Conservation (phyloP, 2,888 invertebrate species). For the Orgyia antiqua region DNA sequence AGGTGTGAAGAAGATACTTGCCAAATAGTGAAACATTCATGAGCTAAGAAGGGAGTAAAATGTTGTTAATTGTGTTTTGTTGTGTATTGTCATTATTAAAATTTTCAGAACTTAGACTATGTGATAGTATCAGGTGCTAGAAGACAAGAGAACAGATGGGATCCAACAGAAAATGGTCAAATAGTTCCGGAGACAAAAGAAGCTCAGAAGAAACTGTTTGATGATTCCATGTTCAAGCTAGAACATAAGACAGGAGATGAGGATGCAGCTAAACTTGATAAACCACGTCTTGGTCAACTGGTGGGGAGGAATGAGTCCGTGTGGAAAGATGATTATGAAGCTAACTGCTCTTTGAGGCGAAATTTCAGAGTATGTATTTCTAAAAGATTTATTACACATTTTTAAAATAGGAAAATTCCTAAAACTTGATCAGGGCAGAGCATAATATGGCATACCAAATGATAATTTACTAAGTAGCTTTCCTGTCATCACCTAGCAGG, state of each 20-base stretch:
- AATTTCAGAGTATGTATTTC: conserved; percentile 88
- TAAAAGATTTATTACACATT: no score
- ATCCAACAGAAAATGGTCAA: conserved; percentile 96
- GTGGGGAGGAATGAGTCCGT: conserved; percentile 87
- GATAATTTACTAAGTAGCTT: no score
- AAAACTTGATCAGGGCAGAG: no score
- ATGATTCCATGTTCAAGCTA: conserved; percentile 98
- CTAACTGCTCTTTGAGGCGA: conserved; percentile 90
- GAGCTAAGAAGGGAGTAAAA: no score
- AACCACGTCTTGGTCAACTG: conserved; percentile 85
- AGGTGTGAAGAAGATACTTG: no score
- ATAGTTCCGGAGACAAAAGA: conserved; percentile 95
- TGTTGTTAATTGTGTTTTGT: no score
- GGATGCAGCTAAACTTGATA: conserved; percentile 82
- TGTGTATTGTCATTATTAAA: no score
- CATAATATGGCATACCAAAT: no score
- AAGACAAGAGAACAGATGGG: conserved; percentile 98
- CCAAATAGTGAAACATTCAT: no score
- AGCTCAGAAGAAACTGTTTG: conserved; percentile 90
- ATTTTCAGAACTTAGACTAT: conserved; percentile 96
- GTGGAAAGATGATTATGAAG: conserved; percentile 95
- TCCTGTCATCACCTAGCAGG: no score
- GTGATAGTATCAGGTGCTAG: conserved; percentile 96
- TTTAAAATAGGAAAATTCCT: no score
- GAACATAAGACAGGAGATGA: conserved; percentile 94